Evolutionary conservation across 2,888 invertebrate genomes (phyloP), one percentile per base, ranked within the genome.

Genomic region (Meliscaeva auricollis): DNA sequence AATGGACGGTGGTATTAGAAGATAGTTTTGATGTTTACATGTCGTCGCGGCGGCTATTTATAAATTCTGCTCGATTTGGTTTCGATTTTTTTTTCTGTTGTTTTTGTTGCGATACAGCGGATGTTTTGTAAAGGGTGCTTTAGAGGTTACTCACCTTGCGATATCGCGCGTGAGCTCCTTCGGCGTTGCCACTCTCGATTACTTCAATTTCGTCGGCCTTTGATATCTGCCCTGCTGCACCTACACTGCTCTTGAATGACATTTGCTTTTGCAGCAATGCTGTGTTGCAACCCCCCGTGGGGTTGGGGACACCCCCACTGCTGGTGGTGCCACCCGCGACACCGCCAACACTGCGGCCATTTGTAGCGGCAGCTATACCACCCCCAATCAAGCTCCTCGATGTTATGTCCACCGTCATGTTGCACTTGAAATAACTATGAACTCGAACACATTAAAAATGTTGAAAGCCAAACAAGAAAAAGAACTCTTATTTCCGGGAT

Each of bases 281-380:
- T n/a, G 90, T 89, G 70, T 90, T 90, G 62, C 90, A 90, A 15
- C 91, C 90, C 5, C 91, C 90, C 15, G 88, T 88, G 41, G 91
- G 90, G 74, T 91, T 91, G 9, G 91, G 90, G 79, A 90, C 93
- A 91, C 93, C 92, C 90, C 92, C 93, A 91, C 81, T 89, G 89
- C 79, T 82, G 76, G 87, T 8, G 26, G 26, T 88, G 44, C 88
- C 89, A 9, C 70, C 85, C 68, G 44, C 82, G 69, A 69, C 88
- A 48, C 89, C 89, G 7, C 58, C 52, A 11, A 54, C 89, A 72
- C 83, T 88, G 54, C 85, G 87, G 72, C 87, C 89, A 87, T 88
- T 88, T 79, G 46, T 87, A 68, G 84, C 84, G 17, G 77, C 84
- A 17, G 72, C 68, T 41, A 85, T 77, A 15, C 85, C 76, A 26